Conservation (phyloP, 1,140 invertebrate species). For the Neotoxoptera formosana region DNA sequence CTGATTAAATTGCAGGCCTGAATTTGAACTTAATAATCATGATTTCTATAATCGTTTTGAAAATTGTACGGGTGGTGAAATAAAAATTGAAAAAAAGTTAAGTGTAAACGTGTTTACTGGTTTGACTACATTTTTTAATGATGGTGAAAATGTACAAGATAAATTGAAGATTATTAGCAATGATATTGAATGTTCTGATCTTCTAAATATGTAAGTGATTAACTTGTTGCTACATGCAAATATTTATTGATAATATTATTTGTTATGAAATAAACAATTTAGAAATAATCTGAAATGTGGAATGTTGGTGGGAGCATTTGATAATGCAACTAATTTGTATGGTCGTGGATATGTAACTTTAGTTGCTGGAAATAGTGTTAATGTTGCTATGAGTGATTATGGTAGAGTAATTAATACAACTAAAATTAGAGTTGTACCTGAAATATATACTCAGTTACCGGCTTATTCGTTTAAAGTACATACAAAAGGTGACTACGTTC, state of each 20-base stretch:
- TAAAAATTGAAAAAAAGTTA: conserved; percentile 45
- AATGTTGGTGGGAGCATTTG: conserved; percentile 51
- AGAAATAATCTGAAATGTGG: conserved; percentile 6
- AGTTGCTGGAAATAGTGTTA: conserved; percentile 34
- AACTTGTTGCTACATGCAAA: not conserved
- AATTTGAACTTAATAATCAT: not conserved
- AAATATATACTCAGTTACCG: not conserved
- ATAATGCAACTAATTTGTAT: conserved; percentile 19
- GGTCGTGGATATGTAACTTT: conserved; percentile 47
- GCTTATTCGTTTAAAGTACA: conserved; percentile 45
- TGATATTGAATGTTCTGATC: conserved; percentile 21
- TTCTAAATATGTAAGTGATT: conserved; percentile 1
- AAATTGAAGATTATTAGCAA: conserved; percentile 28
- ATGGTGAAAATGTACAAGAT: conserved; percentile 46
- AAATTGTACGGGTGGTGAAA: conserved; percentile 47
- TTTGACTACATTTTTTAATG: not conserved
- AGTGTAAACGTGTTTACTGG: conserved; percentile 40
- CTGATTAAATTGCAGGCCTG: not conserved
- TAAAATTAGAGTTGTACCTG: not conserved
- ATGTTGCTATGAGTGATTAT: conserved; percentile 41
- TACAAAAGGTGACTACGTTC: conserved; percentile 36
- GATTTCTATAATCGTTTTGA: conserved; percentile 44
- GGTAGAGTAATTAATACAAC: conserved; percentile 48
- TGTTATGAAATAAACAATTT: not conserved
- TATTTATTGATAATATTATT: not conserved